Evolutionary conservation across 1,140 invertebrate genomes (phyloP).

Genomic region (Goniozus legneri): DNA sequence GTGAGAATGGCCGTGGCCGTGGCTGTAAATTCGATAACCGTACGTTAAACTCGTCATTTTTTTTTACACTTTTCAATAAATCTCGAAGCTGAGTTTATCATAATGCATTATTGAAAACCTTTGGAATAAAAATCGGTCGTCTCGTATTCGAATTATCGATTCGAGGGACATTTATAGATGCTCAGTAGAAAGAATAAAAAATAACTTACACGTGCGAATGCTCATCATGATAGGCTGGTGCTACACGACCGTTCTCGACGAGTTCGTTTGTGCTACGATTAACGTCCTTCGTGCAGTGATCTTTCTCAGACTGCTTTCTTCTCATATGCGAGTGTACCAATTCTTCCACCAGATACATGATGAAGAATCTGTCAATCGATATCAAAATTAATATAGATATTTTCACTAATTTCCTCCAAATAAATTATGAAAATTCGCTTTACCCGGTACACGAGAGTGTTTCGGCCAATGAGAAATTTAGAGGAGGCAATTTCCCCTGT

Average conservation of each 20-base stretch:
- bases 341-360: slow-evolving; percentile 83
- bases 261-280: slow-evolving; percentile 40
- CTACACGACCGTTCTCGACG: slow-evolving; percentile 33
- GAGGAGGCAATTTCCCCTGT: slow-evolving; percentile 45
- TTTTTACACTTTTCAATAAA: too few relatives aligned
- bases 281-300: slow-evolving; percentile 26
- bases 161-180: too few relatives aligned
- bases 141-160: too few relatives aligned
- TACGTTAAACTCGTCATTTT: too few relatives aligned
- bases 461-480: slow-evolving; percentile 67
- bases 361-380: slow-evolving; percentile 65
- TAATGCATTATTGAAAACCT: slow-evolving; percentile 5
- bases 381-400: background rate
- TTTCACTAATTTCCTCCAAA: background rate
- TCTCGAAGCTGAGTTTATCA: too few relatives aligned
- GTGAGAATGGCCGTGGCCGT: slow-evolving; percentile 26
- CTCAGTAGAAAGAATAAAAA: too few relatives aligned
- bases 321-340: slow-evolving; percentile 67
- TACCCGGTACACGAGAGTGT: slow-evolving; percentile 65
- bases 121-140: slow-evolving; percentile 9
- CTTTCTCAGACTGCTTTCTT: slow-evolving; percentile 44
- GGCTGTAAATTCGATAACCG: slow-evolving; percentile 2
- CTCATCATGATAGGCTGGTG: slow-evolving; percentile 12
- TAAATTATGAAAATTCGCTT: slow-evolving; percentile 13
- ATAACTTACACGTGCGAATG: slow-evolving; percentile 34